Percentiles rank a stretch among this genome's conserved stretches.
Conservation (phyloP, 1,140 invertebrate species). For the Ridgeia piscesae region DNA sequence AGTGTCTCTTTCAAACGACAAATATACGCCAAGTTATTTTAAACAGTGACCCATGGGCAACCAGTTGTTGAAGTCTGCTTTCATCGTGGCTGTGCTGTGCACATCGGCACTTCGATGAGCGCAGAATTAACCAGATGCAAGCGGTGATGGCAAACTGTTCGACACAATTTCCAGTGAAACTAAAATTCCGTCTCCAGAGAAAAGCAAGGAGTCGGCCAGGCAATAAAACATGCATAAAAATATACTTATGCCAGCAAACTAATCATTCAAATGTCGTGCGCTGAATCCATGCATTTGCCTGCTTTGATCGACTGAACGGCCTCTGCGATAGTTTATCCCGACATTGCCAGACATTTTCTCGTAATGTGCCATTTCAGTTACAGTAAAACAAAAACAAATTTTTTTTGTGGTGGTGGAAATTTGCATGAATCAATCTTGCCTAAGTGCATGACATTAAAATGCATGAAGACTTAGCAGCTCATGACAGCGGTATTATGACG, state of each 20-base stretch:
- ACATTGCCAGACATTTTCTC: neutral
- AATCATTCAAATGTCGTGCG: conserved; percentile 5
- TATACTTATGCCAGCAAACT: conserved; percentile 5
- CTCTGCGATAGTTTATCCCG: neutral
- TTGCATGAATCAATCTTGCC: neutral
- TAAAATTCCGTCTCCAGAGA: neutral
- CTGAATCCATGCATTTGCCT: neutral
- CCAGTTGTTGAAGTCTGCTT: neutral
- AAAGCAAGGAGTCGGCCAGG: neutral
- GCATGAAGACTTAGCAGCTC: neutral
- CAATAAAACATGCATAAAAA: conserved; percentile 6
- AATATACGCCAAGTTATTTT: neutral
- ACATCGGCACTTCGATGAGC: neutral
- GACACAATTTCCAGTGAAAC: neutral
- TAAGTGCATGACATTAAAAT: neutral
- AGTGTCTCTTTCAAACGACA: neutral
- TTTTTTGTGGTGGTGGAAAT: neutral
- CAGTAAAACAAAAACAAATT: neutral
- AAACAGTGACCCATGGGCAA: neutral
- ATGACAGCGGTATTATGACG: neutral
- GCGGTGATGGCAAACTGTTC: neutral
- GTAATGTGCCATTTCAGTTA: neutral
- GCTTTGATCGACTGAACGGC: neutral
- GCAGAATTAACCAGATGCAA: neutral
- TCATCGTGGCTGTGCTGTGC: neutral